These are phyloP conservation scores for Scalopus aquaticus DNA, from an alignment of 2,113 vertebrate species.

Conservation along the genomic window DNA sequence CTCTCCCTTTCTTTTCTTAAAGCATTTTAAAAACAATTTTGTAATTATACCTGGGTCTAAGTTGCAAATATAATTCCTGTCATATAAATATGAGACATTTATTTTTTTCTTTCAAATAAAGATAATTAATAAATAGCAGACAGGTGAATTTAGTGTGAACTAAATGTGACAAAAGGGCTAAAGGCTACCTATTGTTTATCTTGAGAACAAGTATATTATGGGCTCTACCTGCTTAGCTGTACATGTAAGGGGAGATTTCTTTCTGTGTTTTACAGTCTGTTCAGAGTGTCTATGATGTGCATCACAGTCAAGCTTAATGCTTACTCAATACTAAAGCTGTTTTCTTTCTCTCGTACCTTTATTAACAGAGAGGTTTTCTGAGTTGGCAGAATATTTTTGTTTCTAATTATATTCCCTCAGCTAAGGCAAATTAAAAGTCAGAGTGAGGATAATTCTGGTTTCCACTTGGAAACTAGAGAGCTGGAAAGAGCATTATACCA, in stretches of 20 bases:
- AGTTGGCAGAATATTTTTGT: background rate
- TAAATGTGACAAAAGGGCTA: background rate
- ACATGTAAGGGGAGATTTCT: background rate
- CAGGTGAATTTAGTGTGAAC: background rate
- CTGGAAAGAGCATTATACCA: background rate
- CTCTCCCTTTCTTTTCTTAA: background rate
- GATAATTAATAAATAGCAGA: slow-evolving; percentile 31
- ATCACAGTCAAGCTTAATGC: background rate
- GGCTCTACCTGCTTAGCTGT: background rate
- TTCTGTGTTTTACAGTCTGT: background rate
- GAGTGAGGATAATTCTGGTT: background rate
- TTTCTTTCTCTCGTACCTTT: slow-evolving; percentile 5
- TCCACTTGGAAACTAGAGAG: background rate
- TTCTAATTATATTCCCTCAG: background rate
- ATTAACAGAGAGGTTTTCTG: background rate
- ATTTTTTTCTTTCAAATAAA: background rate
- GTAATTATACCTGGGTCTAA: background rate
- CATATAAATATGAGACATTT: slow-evolving; percentile 13
- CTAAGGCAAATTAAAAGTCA: background rate
- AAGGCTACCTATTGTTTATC: background rate
- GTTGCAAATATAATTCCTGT: background rate
- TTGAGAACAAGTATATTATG: background rate
- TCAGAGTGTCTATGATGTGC: background rate
- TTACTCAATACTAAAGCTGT: background rate
- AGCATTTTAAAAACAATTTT: background rate